Base-by-base conservation (phyloP, 2,888 invertebrate species). In the Platycheirus rosarum region DNA sequence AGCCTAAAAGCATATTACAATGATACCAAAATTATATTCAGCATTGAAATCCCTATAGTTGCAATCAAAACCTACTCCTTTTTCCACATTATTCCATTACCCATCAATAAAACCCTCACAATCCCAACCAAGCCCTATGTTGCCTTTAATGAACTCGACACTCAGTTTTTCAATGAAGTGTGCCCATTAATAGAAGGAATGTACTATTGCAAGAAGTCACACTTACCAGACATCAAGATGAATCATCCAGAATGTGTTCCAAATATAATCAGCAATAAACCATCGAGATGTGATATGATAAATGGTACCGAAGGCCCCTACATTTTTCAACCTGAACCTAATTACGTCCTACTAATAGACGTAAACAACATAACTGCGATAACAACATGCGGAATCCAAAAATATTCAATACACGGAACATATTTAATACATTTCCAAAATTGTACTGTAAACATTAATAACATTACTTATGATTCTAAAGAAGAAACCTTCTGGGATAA, bases 1-100 rank as follows among this genome's bases (percentile, higher is more conserved):
- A 32, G 20, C 1, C 18, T 49, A 8, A 29, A 44, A 44, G 53
- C 66, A 9, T 44, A 66, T 26, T 53, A 66, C 26, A 53, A 68
- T 13, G 20, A 46, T 8, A 42, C 32, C 1, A 51, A 51, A 8
- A 32, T 68, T 5, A 55, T 46, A 32, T 35, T 68, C 13, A 55
- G 44, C n/a, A 32, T 68, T 0, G 9, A 55, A 55, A 53, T 55
- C 6, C 42, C 68, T 44, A 8, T 55, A 4, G 20, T 68, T 29
- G 40, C 48, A 9, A 2, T 37, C 37, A 37, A 8, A 14, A 65
- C 49, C 49, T 14, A 14, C 23, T 20, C 13, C 26, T 37, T 37
- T 9, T 49, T 40, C 37, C 49, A 65, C 8, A 13, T 37, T 9
- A 14, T 65, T 65, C 48, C 40, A 7, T 37, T 63, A 29, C 18